A percentile compares a stretch with the other conserved stretches of the same genome.
These are phyloP conservation scores for Drosophila rhopaloa DNA, from an alignment of 1,140 invertebrate genomes.

Conservation along the genomic window DNA sequence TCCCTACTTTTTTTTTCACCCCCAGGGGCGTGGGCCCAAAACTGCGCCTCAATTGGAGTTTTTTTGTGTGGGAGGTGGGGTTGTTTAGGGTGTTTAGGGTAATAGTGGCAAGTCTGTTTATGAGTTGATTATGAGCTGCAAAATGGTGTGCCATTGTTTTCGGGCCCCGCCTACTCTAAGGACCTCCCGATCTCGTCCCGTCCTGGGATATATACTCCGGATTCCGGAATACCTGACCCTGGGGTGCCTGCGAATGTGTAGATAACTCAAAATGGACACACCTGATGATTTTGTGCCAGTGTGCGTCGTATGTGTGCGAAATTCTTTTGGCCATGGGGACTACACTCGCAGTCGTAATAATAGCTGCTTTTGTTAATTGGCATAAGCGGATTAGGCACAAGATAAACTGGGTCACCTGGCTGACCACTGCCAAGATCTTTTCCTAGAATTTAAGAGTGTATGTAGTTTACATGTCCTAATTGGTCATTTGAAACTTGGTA, in stretches of 20 bases:
- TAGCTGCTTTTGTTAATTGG: neutral
- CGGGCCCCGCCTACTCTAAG: neutral
- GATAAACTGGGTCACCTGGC: neutral
- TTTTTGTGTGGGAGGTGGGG: neutral
- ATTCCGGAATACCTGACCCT: slow-evolving; percentile 12
- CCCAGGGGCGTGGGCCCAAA: slow-evolving; percentile 38
- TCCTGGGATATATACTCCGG: neutral
- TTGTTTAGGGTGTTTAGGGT: neutral
- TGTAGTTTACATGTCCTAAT: no score
- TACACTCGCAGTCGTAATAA: neutral
- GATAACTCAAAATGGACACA: slow-evolving; percentile 43
- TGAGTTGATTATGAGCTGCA: slow-evolving; percentile 46
- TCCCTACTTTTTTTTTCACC: neutral
- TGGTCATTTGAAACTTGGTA: no score
- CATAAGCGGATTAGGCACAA: neutral
- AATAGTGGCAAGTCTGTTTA: slow-evolving; percentile 38
- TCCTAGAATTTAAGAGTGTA: no score
- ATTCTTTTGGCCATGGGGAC: slow-evolving; percentile 12
- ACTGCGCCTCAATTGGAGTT: slow-evolving; percentile 45
- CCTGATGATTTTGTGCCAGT: slow-evolving; percentile 40
- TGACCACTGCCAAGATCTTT: neutral
- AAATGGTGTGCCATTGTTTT: slow-evolving; percentile 23
- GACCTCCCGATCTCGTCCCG: neutral
- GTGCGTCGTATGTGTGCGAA: slow-evolving; percentile 7
- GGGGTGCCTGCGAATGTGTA: slow-evolving; percentile 27